Conservation (phyloP, 2,888 invertebrate species). For the Mythimna albipuncta region DNA sequence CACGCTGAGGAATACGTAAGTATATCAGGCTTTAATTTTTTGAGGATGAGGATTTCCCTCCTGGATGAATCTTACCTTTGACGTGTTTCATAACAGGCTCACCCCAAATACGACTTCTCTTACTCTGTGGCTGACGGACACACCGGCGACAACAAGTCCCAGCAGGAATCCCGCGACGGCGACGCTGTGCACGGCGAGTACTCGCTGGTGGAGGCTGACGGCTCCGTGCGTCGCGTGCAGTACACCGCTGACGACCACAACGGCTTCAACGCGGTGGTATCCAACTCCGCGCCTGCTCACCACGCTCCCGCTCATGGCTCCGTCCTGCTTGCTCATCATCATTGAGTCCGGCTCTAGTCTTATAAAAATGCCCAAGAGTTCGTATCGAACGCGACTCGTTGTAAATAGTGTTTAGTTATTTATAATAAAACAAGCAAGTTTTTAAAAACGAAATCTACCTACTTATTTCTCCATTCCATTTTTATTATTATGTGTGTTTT, state of each 20-base stretch:
- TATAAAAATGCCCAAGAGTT: constrained; percentile 31
- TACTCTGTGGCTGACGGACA: constrained; percentile 91
- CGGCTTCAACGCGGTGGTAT: constrained; percentile 84
- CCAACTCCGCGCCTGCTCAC: constrained; percentile 80
- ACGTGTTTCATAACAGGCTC: constrained; percentile 74
- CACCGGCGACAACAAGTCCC: constrained; percentile 91
- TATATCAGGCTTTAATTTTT: constrained; percentile 14
- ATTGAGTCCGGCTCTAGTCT: constrained; percentile 64
- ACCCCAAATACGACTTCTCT: constrained; percentile 90
- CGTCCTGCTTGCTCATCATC: constrained; percentile 71
- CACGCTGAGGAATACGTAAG: constrained; percentile 78
- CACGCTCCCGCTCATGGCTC: constrained; percentile 66
- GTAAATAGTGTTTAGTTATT: constrained; percentile 67
- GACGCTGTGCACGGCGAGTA: constrained; percentile 91
- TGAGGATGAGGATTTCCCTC: background rate
- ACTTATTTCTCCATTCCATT: background rate
- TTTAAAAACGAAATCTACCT: constrained; percentile 23
- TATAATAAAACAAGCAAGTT: constrained; percentile 50
- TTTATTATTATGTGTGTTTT: background rate
- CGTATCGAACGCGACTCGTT: constrained; percentile 45
- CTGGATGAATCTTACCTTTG: background rate
- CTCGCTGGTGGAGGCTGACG: constrained; percentile 86
- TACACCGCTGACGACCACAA: constrained; percentile 89
- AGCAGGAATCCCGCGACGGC: constrained; percentile 91
- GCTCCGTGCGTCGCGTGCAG: constrained; percentile 89